Percentiles rank a stretch among this genome's conserved stretches.
These are phyloP conservation scores for Coenonympha glycerion DNA, from an alignment of 2,888 invertebrate genomes.

Conservation along the genomic window DNA sequence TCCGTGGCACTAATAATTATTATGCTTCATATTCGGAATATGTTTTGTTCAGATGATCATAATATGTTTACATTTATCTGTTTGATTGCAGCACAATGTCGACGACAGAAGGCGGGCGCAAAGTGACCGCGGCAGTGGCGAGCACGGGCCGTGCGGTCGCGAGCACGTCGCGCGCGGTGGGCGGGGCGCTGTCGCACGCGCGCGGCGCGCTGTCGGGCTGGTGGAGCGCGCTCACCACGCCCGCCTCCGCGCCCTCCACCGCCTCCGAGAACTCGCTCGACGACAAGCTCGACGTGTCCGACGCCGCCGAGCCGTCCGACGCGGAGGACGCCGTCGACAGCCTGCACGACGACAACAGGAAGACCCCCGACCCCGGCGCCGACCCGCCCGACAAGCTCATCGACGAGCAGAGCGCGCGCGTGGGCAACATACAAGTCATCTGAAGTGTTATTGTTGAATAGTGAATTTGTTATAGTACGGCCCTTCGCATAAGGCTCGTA, in stretches of 20 bases:
- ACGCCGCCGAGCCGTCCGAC: conserved; percentile 36
- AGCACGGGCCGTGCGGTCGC: conserved; percentile 93
- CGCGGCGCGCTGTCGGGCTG: conserved; percentile 90
- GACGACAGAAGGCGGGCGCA: conserved; percentile 93
- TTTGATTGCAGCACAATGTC: conserved; percentile 87
- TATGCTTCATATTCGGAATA: not conserved
- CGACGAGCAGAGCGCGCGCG: conserved; percentile 40
- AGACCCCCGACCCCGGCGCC: conserved; percentile 18
- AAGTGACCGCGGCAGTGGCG: conserved; percentile 93
- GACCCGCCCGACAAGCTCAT: conserved; percentile 56
- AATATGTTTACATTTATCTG: not conserved
- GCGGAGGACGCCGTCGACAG: conserved; percentile 38
- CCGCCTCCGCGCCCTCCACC: conserved; percentile 32
- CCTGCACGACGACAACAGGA: conserved; percentile 27
- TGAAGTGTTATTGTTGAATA: conserved; percentile 31
- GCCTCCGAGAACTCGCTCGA: conserved; percentile 20
- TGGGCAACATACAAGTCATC: conserved; percentile 53
- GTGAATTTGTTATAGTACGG: conserved; percentile 18
- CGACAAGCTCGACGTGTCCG: conserved; percentile 14
- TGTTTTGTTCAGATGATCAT: not conserved
- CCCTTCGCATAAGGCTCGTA: too few relatives aligned
- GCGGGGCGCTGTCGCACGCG: conserved; percentile 91
- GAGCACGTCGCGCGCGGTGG: conserved; percentile 70
- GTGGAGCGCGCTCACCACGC: conserved; percentile 80
- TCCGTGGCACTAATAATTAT: too few relatives aligned